Conservation (phyloP, 2,113 vertebrate species). For the Oncorhynchus clarkii region DNA sequence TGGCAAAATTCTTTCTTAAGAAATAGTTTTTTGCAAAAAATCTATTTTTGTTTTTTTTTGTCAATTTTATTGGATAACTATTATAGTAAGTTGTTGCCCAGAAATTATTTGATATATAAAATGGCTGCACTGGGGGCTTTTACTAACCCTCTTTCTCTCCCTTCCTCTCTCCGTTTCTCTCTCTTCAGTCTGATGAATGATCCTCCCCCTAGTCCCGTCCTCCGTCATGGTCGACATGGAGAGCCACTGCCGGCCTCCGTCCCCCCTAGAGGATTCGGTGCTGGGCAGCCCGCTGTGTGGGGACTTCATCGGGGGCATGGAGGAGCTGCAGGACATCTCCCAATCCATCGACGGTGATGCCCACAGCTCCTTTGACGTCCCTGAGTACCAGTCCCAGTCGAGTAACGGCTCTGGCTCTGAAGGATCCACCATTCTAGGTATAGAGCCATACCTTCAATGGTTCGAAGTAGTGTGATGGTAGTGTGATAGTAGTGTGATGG, state of each 20-base stretch:
- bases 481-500: no score
- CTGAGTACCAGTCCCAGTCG: slow-evolving; percentile 72
- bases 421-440: slow-evolving; percentile 77
- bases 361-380: slow-evolving; percentile 77
- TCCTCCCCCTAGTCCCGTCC: slow-evolving; percentile 22
- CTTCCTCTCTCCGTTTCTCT: slow-evolving; percentile 1
- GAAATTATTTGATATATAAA: no score
- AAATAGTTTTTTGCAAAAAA: no score
- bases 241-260: slow-evolving; percentile 78
- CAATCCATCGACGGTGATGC: slow-evolving; percentile 78
- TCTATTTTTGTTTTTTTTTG: no score
- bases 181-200: slow-evolving; percentile 58
- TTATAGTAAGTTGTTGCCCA: no score
- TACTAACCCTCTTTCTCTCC: slow-evolving; percentile 11
- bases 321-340: slow-evolving; percentile 83
- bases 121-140: not conserved
- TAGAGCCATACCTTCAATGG: no score
- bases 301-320: slow-evolving; percentile 80
- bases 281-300: slow-evolving; percentile 85
- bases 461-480: no score
- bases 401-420: slow-evolving; percentile 73
- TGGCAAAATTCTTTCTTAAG: no score
- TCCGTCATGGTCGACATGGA: slow-evolving; percentile 80
- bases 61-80: no score
- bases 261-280: slow-evolving; percentile 79